These are phyloP conservation scores for Hydropotes inermis DNA, from an alignment of 2,113 vertebrate genomes.

Conservation along the genomic window DNA sequence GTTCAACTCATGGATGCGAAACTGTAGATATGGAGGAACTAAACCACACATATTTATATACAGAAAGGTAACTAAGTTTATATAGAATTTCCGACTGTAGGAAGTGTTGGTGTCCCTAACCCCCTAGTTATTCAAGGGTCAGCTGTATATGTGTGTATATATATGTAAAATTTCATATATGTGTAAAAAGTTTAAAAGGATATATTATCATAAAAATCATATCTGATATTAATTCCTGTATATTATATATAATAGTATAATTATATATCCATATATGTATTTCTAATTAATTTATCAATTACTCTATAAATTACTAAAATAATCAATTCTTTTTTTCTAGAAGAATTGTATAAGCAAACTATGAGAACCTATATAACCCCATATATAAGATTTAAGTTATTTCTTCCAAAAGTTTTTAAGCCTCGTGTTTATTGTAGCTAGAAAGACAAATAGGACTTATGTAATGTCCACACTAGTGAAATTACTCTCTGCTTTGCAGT, in stretches of 20 bases:
- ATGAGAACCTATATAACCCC: neutral
- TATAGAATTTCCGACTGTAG: neutral
- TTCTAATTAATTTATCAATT: conserved; percentile 11
- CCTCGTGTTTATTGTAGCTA: neutral
- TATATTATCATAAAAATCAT: neutral
- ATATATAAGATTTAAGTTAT: neutral
- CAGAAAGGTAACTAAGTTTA: neutral
- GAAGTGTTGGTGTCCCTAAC: neutral
- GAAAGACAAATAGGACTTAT: neutral
- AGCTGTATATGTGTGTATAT: neutral
- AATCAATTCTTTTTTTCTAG: neutral
- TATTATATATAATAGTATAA: neutral
- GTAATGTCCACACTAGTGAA: neutral
- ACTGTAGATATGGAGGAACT: neutral
- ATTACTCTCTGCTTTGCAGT: neutral
- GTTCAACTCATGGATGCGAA: neutral
- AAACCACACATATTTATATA: too few species aligned
- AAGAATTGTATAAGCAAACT: neutral
- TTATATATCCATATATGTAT: neutral
- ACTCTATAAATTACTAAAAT: neutral
- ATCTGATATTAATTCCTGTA: neutral
- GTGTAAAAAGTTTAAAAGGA: neutral
- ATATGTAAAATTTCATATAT: neutral
- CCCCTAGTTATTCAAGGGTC: neutral
- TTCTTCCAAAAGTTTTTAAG: neutral